Percentiles rank a stretch among this genome's conserved stretches.
Conservation (phyloP, 1,140 invertebrate genomes). For the Drusus annulatus region DNA sequence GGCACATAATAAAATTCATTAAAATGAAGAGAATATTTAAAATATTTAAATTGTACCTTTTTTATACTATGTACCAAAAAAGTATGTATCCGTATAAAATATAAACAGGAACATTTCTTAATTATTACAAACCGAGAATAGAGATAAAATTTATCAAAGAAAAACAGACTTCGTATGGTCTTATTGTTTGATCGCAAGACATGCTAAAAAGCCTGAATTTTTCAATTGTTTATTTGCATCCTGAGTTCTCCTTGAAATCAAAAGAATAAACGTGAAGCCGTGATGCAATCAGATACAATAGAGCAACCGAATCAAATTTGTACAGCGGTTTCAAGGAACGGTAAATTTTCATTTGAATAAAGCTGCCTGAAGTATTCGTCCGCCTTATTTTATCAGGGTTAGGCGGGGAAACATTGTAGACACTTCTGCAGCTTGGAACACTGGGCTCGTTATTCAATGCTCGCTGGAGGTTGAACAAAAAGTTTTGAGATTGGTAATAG, state of each 20-base stretch:
- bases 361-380: constrained; percentile 33
- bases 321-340: constrained; percentile 12
- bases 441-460: too few relatives aligned
- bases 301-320: constrained; percentile 49
- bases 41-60: too few relatives aligned
- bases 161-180: neutral
- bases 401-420: constrained; percentile 10
- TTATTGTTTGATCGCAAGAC: neutral
- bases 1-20: too few relatives aligned
- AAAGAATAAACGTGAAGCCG: constrained; percentile 43
- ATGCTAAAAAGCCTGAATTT: neutral
- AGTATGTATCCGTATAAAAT: too few relatives aligned
- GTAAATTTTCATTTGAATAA: constrained; percentile 41
- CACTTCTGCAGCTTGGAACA: neutral
- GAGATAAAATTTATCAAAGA: neutral
- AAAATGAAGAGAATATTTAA: too few relatives aligned
- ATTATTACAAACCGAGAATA: too few relatives aligned
- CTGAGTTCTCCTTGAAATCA: constrained; percentile 42
- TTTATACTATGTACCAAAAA: too few relatives aligned
- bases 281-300: constrained; percentile 24
- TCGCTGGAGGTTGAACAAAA: too few relatives aligned
- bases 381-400: constrained; percentile 3
- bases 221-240: constrained; percentile 48
- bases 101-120: too few relatives aligned
- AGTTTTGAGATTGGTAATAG: too few relatives aligned